phyloP scores from a whole-genome alignment of 2,113 vertebrate species.

The Lophotis ruficrista region DNA sequence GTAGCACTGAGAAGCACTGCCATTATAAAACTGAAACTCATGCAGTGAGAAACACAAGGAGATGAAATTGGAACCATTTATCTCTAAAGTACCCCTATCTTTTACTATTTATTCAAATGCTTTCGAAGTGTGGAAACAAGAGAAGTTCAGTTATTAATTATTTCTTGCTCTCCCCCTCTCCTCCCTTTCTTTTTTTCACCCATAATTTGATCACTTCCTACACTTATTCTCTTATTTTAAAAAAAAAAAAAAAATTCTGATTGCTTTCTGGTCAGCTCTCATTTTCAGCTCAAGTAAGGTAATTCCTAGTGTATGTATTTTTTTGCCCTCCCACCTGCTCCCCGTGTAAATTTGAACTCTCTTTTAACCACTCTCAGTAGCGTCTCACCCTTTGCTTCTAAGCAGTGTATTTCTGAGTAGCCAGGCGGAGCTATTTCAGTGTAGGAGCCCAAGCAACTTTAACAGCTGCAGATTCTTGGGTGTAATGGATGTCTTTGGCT shows the following conservation, averaged over 20 bases:
- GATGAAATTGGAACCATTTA: not conserved
- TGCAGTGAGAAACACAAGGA: not conserved
- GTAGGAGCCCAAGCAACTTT: not conserved
- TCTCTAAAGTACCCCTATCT: not conserved
- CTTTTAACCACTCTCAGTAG: not conserved
- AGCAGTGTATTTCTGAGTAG: not conserved
- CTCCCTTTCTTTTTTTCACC: accelerated
- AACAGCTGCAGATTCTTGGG: conserved; percentile 53
- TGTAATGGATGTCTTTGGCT: conserved; percentile 9
- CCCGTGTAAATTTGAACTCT: not conserved
- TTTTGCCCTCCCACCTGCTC: not conserved
- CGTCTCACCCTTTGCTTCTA: not conserved
- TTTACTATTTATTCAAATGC: not conserved
- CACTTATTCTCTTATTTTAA: not conserved
- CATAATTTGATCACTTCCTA: not conserved
- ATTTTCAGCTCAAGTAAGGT: not conserved
- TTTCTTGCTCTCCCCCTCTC: not conserved
- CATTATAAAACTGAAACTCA: not conserved
- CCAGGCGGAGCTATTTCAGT: conserved; percentile 47
- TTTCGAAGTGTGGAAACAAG: not conserved
- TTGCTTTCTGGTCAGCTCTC: not conserved
- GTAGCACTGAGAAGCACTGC: not conserved
- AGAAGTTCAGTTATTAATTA: not conserved
- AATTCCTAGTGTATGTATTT: not conserved
- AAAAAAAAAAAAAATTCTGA: not conserved